These are phyloP conservation scores for Rafetus swinhoei DNA, from an alignment of 2,113 vertebrate species.

Conservation along the genomic window DNA sequence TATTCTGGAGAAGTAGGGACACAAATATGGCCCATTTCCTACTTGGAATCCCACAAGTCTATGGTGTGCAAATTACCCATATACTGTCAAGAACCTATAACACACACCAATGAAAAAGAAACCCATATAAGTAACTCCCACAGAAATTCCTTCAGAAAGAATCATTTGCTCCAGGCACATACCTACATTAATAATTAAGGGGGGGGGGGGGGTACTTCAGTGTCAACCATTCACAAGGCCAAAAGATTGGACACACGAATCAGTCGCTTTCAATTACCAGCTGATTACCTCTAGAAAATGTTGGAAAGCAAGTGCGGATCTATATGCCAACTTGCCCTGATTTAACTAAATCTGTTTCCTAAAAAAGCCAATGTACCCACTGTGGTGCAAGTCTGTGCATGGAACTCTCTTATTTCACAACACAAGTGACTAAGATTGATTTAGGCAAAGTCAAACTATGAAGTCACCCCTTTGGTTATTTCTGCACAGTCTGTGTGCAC, in stretches of 20 bases:
- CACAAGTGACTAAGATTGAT: background rate
- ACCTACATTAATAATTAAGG: conserved; percentile 56
- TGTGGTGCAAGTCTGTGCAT: background rate
- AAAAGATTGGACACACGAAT: background rate
- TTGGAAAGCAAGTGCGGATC: background rate
- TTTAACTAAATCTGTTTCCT: background rate
- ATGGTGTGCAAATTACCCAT: rapidly evolving
- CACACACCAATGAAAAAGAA: background rate
- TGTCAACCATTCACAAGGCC: conserved; percentile 58
- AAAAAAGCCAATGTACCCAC: background rate
- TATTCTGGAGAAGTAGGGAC: background rate
- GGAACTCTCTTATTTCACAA: background rate
- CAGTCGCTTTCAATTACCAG: conserved; percentile 30
- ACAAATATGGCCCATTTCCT: background rate
- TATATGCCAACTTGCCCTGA: rapidly evolving
- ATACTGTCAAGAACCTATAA: background rate
- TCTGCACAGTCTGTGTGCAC: no score
- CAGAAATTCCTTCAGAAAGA: conserved; percentile 40
- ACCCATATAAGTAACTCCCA: background rate
- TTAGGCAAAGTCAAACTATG: rapidly evolving
- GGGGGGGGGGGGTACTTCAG: conserved; percentile 35
- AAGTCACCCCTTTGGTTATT: background rate
- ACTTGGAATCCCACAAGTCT: background rate
- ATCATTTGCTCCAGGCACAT: conserved; percentile 41
- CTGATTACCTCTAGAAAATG: background rate